A percentile compares a stretch with the other conserved stretches of the same genome.
phyloP scores from a whole-genome alignment of 2,113 vertebrate species.

The Ammodytes dubius region DNA sequence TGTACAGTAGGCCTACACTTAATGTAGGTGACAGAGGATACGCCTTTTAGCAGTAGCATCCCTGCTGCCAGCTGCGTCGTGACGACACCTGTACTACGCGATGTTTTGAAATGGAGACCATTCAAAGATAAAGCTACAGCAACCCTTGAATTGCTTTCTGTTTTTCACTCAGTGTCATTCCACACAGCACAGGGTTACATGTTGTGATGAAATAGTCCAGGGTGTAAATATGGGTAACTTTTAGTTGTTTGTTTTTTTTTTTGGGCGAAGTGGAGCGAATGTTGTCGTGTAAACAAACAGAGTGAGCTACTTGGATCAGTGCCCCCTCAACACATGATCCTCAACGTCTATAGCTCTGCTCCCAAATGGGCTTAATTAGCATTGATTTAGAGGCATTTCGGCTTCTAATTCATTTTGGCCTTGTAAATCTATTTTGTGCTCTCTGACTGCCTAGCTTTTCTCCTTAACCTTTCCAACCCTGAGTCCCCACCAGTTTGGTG shows the following conservation, averaged over 20 bases:
- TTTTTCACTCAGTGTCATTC: background rate
- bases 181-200: background rate
- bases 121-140: background rate
- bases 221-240: background rate
- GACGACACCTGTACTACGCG: background rate
- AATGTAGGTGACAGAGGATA: slow-evolving; percentile 21
- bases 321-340: slow-evolving; percentile 11
- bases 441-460: background rate
- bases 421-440: background rate
- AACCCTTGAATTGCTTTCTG: background rate
- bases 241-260: background rate
- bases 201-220: background rate
- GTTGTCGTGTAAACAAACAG: slow-evolving; percentile 23
- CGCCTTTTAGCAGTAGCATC: slow-evolving; percentile 49
- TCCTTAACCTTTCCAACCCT: no score
- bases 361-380: background rate
- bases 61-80: background rate
- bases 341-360: background rate
- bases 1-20: background rate
- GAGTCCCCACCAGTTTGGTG: background rate
- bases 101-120: slow-evolving; percentile 32
- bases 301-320: background rate
- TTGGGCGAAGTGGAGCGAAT: background rate
- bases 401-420: background rate
- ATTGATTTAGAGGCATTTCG: background rate